Evolutionary conservation across 2,113 vertebrate species (phyloP).

Genomic region (Cnemophilus loriae): DNA sequence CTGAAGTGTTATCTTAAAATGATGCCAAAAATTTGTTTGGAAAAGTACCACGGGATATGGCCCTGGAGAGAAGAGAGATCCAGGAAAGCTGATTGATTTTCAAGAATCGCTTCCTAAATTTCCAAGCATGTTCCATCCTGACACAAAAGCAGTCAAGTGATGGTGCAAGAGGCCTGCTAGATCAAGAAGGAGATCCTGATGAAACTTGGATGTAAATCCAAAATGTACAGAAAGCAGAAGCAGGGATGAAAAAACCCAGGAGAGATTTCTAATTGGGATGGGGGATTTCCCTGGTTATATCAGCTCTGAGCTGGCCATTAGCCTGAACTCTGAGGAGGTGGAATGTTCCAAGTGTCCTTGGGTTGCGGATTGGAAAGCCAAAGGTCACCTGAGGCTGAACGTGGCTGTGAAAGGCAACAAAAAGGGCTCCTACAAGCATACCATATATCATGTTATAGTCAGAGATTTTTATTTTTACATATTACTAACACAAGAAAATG

Average conservation of each 20-base stretch:
- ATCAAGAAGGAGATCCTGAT: not conserved
- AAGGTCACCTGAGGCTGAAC: not conserved
- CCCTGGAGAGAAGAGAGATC: not conserved
- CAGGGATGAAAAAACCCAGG: not conserved
- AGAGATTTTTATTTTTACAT: not conserved
- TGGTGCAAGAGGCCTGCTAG: not conserved
- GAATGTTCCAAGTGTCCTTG: not conserved
- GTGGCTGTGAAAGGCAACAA: not conserved
- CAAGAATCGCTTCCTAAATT: not conserved
- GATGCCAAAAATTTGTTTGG: not conserved
- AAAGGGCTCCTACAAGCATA: not conserved
- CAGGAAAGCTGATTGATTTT: not conserved
- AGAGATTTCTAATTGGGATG: not conserved
- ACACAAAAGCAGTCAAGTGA: not conserved
- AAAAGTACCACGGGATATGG: not conserved
- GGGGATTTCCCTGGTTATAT: not conserved
- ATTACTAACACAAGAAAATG: not conserved
- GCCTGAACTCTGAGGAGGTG: fast-evolving
- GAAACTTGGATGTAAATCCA: not conserved
- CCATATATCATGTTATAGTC: not conserved
- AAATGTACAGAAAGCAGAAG: not conserved
- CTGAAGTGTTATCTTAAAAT: not conserved
- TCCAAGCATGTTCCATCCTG: not conserved
- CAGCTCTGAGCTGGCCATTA: not conserved
- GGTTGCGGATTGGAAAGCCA: not conserved